Evolutionary conservation across 2,888 invertebrate species (phyloP), one percentile per base, ranked within the genome.

Genomic region (Halictus quadricinctus): DNA sequence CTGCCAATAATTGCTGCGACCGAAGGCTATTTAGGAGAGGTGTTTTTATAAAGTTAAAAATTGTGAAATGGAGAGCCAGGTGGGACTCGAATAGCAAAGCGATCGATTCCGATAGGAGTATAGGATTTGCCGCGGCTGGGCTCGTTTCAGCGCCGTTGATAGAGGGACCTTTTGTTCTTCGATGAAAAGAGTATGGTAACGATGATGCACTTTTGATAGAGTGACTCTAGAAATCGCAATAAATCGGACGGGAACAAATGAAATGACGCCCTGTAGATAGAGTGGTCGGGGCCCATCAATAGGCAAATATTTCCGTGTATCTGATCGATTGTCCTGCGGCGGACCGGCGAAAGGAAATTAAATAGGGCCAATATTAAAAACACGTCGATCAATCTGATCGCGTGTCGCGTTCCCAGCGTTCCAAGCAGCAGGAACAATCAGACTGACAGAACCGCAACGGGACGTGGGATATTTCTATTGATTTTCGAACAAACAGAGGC

Each of bases 291-390:
- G 48, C 25, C 66, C 66, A n/a, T 76, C 69, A 36, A 77, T 70
- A 54, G 70, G 13, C 69, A 70, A 80, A 78, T 74, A 74, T 78
- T 78, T 78, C 78, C 48, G 73, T 48, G 36, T 58, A 50, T 73
- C 81, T 54, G 29, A 48, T 64, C 36, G 41, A 66, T 41, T 29
- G 69, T 72, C 54, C 66, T 60, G n/a, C 60, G 76, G 50, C 50
- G 58, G 72, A 54, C 25, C 75, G 58, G n/a, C 43, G 72, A 72
- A 75, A 79, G 79, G 83, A 83, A 83, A 83, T 83, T 83, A 83
- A 83, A 83, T 79, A 79, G 58, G 64, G 64, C 43, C 75, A 75
- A 58, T 79, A 83, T 83, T 79, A 79, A 83, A 83, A 83, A 83
- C 75, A 72, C 76, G 76, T 83, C 79, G 79, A 72, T 79, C 83